Evolutionary conservation across 2,113 vertebrate species (phyloP).

Genomic region (Zootoca vivipara): DNA sequence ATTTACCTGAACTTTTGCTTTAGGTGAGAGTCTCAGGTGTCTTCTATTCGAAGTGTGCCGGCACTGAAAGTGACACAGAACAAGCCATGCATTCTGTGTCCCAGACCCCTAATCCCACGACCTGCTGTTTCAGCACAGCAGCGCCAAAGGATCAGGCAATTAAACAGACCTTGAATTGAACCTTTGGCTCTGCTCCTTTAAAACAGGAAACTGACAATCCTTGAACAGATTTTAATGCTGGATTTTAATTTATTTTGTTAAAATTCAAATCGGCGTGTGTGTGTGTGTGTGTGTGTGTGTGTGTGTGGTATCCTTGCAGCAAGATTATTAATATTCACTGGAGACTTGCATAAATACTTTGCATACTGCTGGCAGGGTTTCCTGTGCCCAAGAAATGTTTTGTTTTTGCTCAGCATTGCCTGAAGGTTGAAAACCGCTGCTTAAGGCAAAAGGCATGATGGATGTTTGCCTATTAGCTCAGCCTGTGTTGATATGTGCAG

Average conservation of each 20-base stretch:
- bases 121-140: conserved; percentile 6
- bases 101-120: background rate
- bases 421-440: conserved; percentile 63
- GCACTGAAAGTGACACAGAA: background rate
- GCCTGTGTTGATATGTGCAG: background rate
- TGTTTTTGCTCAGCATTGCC: conserved; percentile 58
- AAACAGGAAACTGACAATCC: background rate
- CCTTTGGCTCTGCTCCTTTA: background rate
- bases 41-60: too few relatives aligned
- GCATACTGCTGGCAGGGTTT: conserved; percentile 49
- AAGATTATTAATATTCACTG: conserved; percentile 38
- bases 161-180: conserved; percentile 2
- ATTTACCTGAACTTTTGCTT: background rate
- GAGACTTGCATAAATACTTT: conserved; percentile 50
- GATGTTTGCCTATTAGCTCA: conserved; percentile 49
- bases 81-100: background rate
- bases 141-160: background rate
- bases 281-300: background rate
- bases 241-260: conserved; percentile 8
- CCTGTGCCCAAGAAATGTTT: conserved; percentile 33
- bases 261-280: conserved; percentile 35
- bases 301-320: conserved; percentile 6
- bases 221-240: background rate
- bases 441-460: conserved; percentile 65
- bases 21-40: background rate